A percentile compares a stretch with the other conserved stretches of the same genome.
phyloP scores from a whole-genome alignment of 1,140 invertebrate species.

The Drosophila ercepeae region DNA sequence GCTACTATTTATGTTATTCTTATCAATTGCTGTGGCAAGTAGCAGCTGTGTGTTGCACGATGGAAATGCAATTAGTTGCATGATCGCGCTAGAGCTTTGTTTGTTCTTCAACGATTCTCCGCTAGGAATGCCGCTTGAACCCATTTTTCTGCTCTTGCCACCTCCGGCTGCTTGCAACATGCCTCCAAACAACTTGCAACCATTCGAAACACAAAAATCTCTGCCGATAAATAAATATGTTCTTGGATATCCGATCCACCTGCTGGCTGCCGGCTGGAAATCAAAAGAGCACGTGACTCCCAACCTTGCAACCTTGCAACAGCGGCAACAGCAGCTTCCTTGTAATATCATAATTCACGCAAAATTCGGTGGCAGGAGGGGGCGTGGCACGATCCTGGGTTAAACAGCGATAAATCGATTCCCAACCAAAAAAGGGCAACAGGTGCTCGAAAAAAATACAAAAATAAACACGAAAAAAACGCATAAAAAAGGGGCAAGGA shows the following conservation, averaged over 20 bases:
- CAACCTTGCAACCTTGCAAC: conserved; percentile 27
- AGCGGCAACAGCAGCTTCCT: conserved; percentile 12
- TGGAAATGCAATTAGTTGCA: conserved; percentile 28
- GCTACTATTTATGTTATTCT: conserved; percentile 40
- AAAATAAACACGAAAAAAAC: conserved; percentile 1
- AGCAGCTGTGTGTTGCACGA: conserved; percentile 9
- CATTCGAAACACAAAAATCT: not conserved
- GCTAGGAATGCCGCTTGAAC: conserved; percentile 16
- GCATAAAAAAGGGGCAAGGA: too few species aligned
- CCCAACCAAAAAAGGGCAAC: conserved; percentile 56
- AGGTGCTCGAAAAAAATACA: conserved; percentile 33
- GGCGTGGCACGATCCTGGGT: conserved; percentile 54
- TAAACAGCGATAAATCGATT: conserved; percentile 62
- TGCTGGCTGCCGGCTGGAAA: conserved; percentile 30
- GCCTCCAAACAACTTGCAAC: not conserved
- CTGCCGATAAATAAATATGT: not conserved
- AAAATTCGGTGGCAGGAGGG: conserved; percentile 14
- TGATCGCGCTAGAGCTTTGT: conserved; percentile 9
- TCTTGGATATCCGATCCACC: conserved; percentile 10
- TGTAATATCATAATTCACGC: conserved; percentile 70
- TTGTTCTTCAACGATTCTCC: conserved; percentile 4
- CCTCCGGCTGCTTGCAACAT: not conserved
- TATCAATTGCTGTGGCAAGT: conserved; percentile 29
- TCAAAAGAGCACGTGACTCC: conserved; percentile 59
- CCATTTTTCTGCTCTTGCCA: not conserved